Evolutionary conservation across 2,797 vertebrate genomes (phyloP), one percentile per base, ranked within the genome.

Genomic region (Coranthus polyacanthus): DNA sequence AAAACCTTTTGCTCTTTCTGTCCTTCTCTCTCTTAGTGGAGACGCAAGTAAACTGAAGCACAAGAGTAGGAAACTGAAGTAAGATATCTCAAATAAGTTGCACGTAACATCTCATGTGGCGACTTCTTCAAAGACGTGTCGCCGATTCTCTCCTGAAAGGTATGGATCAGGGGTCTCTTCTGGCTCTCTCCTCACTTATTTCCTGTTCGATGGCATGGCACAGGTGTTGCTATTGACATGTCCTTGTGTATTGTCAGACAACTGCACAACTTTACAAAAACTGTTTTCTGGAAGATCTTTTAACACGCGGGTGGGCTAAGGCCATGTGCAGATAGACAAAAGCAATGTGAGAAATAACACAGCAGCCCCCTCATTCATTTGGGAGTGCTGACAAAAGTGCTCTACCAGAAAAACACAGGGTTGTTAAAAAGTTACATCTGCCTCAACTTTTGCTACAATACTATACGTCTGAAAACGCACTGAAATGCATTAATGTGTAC

Each of bases 201-300:
- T 66, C 59, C 18, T 55, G 43, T 57, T 76, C 53, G 46, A 26
- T 22, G 22, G 24, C 50, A 22, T 2, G 22, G 38, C 61, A 15
- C 69, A 81, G 70, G 39, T 65, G 67, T 68, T 65, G 54, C 54
- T 49, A 65, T 53, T 64, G 58, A 53, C 22, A 15, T 41, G 51
- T 57, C 59, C 68, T 65, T 57, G 54, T 57, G 51, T 47, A 45
- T 60, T 68, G 38, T 45, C 18, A 51, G 44, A 46, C 43, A 58
- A 24, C 43, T 44, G 13, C 15, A 12, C 41, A 60, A 41, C 47
- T 66, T 39, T 45, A 51, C 46, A 59, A 50, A 37, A 43, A 10
- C 12, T 51, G 0, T 68, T 71, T 74, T 60, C 13, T 47, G 1
- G 6, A 59, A 3, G 24, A 24, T 36, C 29, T 21, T 52, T 38